Base-by-base conservation (phyloP, 2,888 invertebrate genomes). In the Dryococelus australis region DNA sequence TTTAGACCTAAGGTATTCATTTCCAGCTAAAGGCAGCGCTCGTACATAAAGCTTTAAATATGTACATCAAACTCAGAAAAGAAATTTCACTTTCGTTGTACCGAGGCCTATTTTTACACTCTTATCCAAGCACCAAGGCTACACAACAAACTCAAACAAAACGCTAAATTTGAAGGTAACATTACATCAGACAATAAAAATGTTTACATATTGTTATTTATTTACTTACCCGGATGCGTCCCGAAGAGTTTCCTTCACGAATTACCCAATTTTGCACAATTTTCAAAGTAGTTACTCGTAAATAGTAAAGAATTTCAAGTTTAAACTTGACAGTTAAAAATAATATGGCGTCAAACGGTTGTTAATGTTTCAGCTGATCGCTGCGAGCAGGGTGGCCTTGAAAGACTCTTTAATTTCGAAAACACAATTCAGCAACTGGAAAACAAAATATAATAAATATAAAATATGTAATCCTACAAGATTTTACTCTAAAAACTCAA, bases 151-250 rank as follows among this genome's bases (percentile, higher is more conserved):
- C 83, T 84, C 3, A 24, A 84, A 43, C 43, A 43, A 43, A 84
- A 43, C 8, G 43, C 6, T 16, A 24, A 6, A 43, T 84, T 84
- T 26, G 20, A 43, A 84, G 35, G 35, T 26, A 43, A 84, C 16
- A 26, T 43, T 84, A 84, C 10, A 84, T 20, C 9, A 65, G 16
- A 43, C 12, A 65, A 65, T 65, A 9, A 9, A 65, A 65, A 65
- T 0, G 47, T 47, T 47, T 47, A 10, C 35, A 8, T 65, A 65
- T n/a, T 65, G 16, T 79, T 0, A 86, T 24, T 86, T 81, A 80
- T 27, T 27, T 47, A 86, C 87, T 88, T 81, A 88, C 88, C 88
- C 88, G 88, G 88, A 88, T 88, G 88, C 88, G 87, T 88, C 88
- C 88, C 79, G 86, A 24, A 78, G 86, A 24, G 79, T 43, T 35